A percentile compares a stretch with the other conserved stretches of the same genome.
These are phyloP conservation scores for Lycophotia porphyrea DNA, from an alignment of 2,888 invertebrate species.

Conservation along the genomic window DNA sequence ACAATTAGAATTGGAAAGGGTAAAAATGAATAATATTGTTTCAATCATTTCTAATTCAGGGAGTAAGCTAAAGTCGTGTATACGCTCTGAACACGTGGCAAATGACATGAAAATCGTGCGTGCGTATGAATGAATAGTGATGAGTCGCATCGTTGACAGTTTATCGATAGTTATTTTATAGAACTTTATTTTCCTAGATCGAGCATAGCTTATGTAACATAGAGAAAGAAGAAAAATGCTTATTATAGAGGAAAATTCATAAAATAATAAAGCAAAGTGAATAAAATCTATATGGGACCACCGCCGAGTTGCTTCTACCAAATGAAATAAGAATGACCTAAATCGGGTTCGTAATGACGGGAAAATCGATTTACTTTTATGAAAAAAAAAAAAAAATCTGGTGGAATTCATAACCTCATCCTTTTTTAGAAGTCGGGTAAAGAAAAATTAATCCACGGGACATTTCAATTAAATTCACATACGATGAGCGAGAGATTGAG, in stretches of 20 bases:
- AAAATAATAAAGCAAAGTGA: no score
- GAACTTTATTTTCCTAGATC: neutral
- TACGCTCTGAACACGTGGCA: conserved; percentile 87
- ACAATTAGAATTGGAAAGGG: conserved; percentile 87
- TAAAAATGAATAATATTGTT: conserved; percentile 86
- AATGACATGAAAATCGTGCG: conserved; percentile 88
- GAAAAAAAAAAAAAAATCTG: no score
- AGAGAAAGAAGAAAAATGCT: no score
- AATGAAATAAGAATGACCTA: no score
- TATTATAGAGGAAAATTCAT: no score
- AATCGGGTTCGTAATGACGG: no score
- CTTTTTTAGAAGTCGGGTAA: no score
- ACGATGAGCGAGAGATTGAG: neutral
- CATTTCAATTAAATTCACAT: neutral
- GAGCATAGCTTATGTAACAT: neutral
- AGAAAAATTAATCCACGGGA: neutral
- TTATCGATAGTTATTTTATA: conserved; percentile 62
- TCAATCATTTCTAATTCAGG: conserved; percentile 86
- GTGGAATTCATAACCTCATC: no score
- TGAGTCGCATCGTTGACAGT: conserved; percentile 42
- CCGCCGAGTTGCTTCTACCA: no score
- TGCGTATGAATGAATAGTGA: conserved; percentile 77
- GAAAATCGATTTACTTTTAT: no score
- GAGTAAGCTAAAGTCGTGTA: conserved; percentile 85
- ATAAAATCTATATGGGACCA: no score